Evolutionary conservation across 1,140 invertebrate genomes (phyloP).

Genomic region (Schlechtendalia chinensis): DNA sequence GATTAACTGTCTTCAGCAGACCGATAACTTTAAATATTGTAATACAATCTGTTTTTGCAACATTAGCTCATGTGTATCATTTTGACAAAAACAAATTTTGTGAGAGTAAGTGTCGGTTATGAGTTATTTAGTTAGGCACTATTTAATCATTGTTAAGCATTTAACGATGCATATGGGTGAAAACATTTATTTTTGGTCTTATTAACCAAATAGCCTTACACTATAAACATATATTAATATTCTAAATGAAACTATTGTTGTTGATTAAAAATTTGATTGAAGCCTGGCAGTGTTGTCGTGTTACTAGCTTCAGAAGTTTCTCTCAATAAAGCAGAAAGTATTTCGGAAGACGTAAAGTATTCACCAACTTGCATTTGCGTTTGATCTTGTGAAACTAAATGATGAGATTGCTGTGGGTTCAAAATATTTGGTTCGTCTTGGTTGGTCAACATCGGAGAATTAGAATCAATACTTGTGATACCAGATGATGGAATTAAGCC

Average conservation of each 20-base stretch:
- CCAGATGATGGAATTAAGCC: conserved; percentile 21
- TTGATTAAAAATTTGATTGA: conserved; percentile 53
- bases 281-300: conserved; percentile 51
- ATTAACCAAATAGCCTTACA: no score
- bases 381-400: background rate
- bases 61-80: no score
- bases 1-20: no score
- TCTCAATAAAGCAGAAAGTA: conserved; percentile 45
- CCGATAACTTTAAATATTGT: no score
- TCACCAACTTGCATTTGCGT: conserved; percentile 26
- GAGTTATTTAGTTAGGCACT: no score
- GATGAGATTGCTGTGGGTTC: conserved; percentile 19
- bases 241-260: conserved; percentile 47
- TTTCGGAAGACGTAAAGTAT: conserved; percentile 48
- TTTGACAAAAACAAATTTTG: no score
- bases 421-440: conserved; percentile 21
- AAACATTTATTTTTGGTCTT: no score
- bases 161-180: no score
- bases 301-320: conserved; percentile 47
- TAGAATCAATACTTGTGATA: background rate
- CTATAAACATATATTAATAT: background rate
- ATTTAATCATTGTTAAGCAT: no score
- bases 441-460: conserved; percentile 27
- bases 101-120: no score
- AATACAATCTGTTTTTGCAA: no score